Percentiles rank a stretch among this genome's conserved stretches.
These are phyloP conservation scores for Notodonta dromedarius DNA, from an alignment of 2,888 invertebrate genomes.

Conservation along the genomic window DNA sequence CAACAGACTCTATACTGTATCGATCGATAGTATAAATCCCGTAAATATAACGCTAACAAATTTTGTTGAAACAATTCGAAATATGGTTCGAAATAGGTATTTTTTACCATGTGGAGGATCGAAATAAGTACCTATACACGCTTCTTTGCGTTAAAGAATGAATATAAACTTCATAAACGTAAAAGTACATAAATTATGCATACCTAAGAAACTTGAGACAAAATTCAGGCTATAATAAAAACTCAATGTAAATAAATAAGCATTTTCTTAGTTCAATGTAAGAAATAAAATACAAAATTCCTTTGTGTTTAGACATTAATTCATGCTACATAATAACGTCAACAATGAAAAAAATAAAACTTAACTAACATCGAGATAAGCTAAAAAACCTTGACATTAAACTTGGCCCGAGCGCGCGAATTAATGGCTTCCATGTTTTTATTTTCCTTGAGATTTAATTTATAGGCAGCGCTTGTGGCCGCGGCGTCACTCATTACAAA, in stretches of 20 bases:
- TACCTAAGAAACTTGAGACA: slow-evolving; percentile 18
- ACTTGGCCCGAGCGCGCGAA: slow-evolving; percentile 83
- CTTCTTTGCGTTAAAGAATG: not conserved
- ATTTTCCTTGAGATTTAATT: slow-evolving; percentile 84
- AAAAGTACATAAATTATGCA: slow-evolving; percentile 1
- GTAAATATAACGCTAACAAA: not conserved
- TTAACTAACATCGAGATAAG: slow-evolving; percentile 81
- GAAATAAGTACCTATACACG: too few relatives aligned
- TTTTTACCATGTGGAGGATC: too few relatives aligned
- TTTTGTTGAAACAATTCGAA: too few relatives aligned
- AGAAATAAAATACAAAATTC: slow-evolving; percentile 46
- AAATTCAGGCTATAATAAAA: slow-evolving; percentile 26
- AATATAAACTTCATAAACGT: not conserved
- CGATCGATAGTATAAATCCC: not conserved
- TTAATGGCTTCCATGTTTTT: slow-evolving; percentile 84
- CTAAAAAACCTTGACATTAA: slow-evolving; percentile 83
- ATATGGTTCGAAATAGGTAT: too few relatives aligned
- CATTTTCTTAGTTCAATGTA: slow-evolving; percentile 21
- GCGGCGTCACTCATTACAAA: slow-evolving; percentile 79
- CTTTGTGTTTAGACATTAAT: slow-evolving; percentile 60
- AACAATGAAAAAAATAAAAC: slow-evolving; percentile 74
- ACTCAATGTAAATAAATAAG: slow-evolving; percentile 26
- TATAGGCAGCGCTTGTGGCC: slow-evolving; percentile 75
- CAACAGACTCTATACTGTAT: not conserved
- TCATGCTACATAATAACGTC: slow-evolving; percentile 70